These are phyloP conservation scores for Oeneis ivallda DNA, from an alignment of 2,888 invertebrate genomes.

Conservation along the genomic window DNA sequence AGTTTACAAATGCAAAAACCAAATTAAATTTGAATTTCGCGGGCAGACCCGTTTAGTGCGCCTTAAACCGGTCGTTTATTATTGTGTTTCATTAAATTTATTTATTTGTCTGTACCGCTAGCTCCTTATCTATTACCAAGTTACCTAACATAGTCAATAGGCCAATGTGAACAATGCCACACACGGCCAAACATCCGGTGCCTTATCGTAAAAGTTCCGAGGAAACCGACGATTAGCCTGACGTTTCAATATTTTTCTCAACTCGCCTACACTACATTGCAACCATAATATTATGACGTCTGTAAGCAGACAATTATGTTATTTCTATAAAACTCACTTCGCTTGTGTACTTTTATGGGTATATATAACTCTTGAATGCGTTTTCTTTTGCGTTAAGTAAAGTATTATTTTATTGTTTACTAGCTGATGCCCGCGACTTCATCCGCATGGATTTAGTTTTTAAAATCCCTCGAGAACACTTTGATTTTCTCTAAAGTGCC, in stretches of 20 bases:
- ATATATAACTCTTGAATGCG: too few species aligned
- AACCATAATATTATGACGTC: constrained; percentile 5
- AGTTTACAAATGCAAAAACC: too few species aligned
- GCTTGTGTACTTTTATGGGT: not conserved
- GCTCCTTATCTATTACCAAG: constrained; percentile 4
- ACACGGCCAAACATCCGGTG: constrained; percentile 73
- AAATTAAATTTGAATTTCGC: too few species aligned
- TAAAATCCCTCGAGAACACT: too few species aligned
- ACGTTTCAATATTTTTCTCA: constrained; percentile 43
- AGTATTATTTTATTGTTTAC: too few species aligned
- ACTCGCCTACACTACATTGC: constrained; percentile 5
- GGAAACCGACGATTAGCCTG: constrained; percentile 57
- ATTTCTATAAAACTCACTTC: not conserved
- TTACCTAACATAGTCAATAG: constrained; percentile 41
- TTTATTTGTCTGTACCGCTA: not conserved
- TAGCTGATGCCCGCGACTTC: too few species aligned
- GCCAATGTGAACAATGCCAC: constrained; percentile 64
- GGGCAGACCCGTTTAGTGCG: too few species aligned
- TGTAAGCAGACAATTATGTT: not conserved
- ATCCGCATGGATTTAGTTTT: too few species aligned
- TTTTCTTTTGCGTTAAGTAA: too few species aligned
- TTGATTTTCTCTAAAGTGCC: too few species aligned
- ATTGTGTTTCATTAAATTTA: not conserved
- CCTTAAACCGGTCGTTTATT: not conserved
- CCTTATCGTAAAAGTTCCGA: constrained; percentile 66